Percentiles rank a stretch among this genome's conserved stretches.
Evolutionary conservation across 2,113 vertebrate species (phyloP).

Genomic region (Felis chaus): DNA sequence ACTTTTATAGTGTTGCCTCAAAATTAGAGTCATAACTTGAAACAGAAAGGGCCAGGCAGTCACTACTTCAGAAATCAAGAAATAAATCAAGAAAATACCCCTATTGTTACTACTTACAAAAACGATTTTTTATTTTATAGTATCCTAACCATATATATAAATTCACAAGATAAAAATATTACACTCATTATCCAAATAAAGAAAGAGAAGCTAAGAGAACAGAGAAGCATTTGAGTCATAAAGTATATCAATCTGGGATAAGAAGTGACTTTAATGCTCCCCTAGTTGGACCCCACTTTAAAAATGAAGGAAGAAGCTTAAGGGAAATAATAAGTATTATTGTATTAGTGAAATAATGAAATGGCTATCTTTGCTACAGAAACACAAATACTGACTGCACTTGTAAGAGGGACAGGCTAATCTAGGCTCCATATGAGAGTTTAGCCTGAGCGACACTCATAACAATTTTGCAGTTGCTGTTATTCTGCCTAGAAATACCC

Average conservation of each 20-base stretch:
- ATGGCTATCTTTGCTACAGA: background rate
- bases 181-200: background rate
- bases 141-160: background rate
- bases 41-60: background rate
- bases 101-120: background rate
- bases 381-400: background rate
- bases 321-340: background rate
- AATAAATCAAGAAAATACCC: background rate
- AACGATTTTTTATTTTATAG: background rate
- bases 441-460: background rate
- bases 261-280: background rate
- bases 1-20: background rate
- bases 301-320: background rate
- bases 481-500: background rate
- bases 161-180: background rate
- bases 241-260: background rate
- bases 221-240: background rate
- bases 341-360: background rate
- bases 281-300: background rate
- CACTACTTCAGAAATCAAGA: background rate
- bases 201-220: background rate
- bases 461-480: background rate
- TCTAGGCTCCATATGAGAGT: background rate
- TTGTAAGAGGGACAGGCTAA: background rate
- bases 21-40: background rate